Percentiles rank a stretch among this genome's conserved stretches.
phyloP scores from a whole-genome alignment of 2,888 invertebrate species.

The Hypsopygia costalis region DNA sequence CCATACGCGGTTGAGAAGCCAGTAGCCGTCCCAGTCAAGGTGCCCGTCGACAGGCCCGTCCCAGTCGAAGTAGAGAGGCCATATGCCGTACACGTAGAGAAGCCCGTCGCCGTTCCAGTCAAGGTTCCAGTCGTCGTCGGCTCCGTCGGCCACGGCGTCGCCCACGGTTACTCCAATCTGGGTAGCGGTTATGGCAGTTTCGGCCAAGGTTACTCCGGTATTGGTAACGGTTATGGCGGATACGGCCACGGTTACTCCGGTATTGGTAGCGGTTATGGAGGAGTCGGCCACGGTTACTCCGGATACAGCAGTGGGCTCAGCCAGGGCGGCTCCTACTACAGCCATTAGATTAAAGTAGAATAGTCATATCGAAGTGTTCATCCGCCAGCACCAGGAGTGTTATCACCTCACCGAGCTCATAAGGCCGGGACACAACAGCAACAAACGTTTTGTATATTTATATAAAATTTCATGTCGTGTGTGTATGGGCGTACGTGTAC shows the following conservation, averaged over 20 bases:
- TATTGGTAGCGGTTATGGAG: constrained; percentile 29
- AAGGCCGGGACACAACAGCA: constrained; percentile 70
- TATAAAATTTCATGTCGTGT: constrained; percentile 59
- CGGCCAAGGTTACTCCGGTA: constrained; percentile 12
- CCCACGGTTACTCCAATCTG: constrained; percentile 32
- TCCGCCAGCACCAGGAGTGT: constrained; percentile 41
- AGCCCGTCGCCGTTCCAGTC: constrained; percentile 78
- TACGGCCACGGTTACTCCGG: constrained; percentile 12
- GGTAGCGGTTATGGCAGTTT: constrained; percentile 18
- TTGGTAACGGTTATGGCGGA: not conserved
- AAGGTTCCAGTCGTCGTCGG: constrained; percentile 68
- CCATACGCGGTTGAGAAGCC: constrained; percentile 82
- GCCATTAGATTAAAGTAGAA: constrained; percentile 58
- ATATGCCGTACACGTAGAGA: constrained; percentile 73
- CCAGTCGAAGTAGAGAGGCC: constrained; percentile 78
- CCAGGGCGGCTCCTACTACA: constrained; percentile 50
- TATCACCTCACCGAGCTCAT: constrained; percentile 53
- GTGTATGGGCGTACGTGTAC: constrained; percentile 68
- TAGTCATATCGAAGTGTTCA: constrained; percentile 45
- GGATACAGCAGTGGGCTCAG: constrained; percentile 25
- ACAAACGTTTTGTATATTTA: constrained; percentile 66
- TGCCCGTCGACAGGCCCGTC: constrained; percentile 84
- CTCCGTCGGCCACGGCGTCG: not conserved
- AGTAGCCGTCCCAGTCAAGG: constrained; percentile 83
- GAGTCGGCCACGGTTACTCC: constrained; percentile 34